Evolutionary conservation across 2,888 invertebrate species (phyloP).

Genomic region (Marasmarcha lunaedactyla): DNA sequence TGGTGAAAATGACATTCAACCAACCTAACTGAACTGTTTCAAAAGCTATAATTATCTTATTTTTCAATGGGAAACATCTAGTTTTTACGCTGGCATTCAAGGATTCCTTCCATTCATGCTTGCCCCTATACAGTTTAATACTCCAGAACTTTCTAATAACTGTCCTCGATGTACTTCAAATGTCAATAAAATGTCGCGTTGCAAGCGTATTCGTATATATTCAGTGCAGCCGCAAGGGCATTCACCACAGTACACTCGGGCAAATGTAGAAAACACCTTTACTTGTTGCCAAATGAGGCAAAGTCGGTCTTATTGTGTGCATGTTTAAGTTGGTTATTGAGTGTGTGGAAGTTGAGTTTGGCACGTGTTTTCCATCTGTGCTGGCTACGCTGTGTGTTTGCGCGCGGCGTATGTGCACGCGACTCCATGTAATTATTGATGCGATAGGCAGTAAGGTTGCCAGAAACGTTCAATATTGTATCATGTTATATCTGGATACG

Average conservation of each 20-base stretch:
- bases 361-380: neutral
- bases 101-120: neutral
- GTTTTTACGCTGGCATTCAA: too few relatives aligned
- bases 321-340: neutral
- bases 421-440: constrained; percentile 13
- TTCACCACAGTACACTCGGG: neutral
- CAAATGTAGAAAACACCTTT: neutral
- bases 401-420: constrained; percentile 17
- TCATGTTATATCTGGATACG: too few relatives aligned
- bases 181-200: constrained; percentile 1
- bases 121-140: neutral
- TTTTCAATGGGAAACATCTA: too few relatives aligned
- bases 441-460: neutral
- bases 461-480: too few relatives aligned
- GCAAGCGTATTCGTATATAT: too few relatives aligned
- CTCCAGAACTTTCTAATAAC: neutral
- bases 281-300: neutral
- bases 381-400: neutral
- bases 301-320: neutral
- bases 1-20: too few relatives aligned
- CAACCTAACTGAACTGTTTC: too few relatives aligned
- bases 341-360: neutral
- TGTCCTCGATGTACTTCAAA: neutral
- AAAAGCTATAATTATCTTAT: too few relatives aligned
- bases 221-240: neutral